These are phyloP conservation scores for Epinephelus lanceolatus DNA, from an alignment of 2,113 vertebrate genomes.

Conservation along the genomic window DNA sequence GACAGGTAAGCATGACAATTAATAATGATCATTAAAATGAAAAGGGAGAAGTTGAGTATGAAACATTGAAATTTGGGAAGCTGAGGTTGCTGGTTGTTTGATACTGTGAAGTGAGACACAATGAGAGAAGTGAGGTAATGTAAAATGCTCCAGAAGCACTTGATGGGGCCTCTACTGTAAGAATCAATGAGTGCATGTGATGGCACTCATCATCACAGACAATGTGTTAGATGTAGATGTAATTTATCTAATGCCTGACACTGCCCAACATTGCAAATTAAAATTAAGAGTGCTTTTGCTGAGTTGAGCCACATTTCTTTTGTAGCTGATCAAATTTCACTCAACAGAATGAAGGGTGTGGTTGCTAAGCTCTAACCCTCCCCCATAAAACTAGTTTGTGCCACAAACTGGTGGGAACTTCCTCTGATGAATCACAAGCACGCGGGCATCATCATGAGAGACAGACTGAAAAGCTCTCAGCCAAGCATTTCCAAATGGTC, in stretches of 20 bases:
- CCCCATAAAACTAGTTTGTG: slow-evolving; percentile 39
- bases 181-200: slow-evolving; percentile 5
- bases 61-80: background rate
- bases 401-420: slow-evolving; percentile 59
- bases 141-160: background rate
- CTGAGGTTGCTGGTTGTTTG: background rate
- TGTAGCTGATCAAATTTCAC: slow-evolving; percentile 65
- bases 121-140: background rate
- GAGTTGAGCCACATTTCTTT: slow-evolving; percentile 15
- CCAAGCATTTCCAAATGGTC: slow-evolving; percentile 55
- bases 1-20: slow-evolving; percentile 82
- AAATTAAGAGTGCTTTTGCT: background rate
- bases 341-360: slow-evolving; percentile 77
- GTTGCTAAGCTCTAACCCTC: slow-evolving; percentile 48
- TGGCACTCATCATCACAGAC: background rate
- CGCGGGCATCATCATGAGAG: slow-evolving; percentile 50
- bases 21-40: background rate
- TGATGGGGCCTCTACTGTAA: background rate
- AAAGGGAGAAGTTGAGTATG: background rate
- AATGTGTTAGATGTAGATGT: background rate
- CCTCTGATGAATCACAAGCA: slow-evolving; percentile 75
- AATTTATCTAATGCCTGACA: too few species aligned
- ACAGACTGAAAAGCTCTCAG: slow-evolving; percentile 32
- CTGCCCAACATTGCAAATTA: background rate
- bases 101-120: background rate